Base-by-base conservation (phyloP, 2,888 invertebrate genomes). In the Punctoribates punctum region DNA sequence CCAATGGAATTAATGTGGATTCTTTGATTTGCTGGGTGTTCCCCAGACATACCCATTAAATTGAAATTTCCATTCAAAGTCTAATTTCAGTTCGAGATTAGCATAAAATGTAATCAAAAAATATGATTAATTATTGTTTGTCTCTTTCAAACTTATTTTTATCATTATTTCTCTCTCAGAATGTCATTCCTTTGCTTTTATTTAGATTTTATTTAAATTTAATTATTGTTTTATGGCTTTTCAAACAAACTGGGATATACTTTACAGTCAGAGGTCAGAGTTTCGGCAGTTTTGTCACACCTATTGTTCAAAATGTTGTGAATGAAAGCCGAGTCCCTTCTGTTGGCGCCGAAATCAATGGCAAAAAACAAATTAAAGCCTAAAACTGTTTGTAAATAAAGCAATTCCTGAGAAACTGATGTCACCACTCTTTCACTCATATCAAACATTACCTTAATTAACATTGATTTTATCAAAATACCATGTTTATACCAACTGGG, bases 191-290 rank as follows among this genome's bases (percentile, higher is more conserved):
- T 46, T 11, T 15, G 46, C 46, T 46, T 46, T 46, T 11, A 46
- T 46, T 46, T 46, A 46, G 11, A 15, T 25, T 60, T 62, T 62
- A 29, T 29, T 62, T 15, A 6, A 4, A 5, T 29, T 29, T 29
- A 62, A 62, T 62, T 29, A 62, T 62, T 62, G 29, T 62, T 62
- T 62, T 62, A 62, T 62, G 15, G 62, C 60, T 60, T 23, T 62
- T 9, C 29, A 62, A 9, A 6, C 20, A 20, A 17, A 6, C 54
- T 17, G 17, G 17, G 5, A 23, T 27, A 8, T 5, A 60, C 60
- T 25, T 17, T 20, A 34, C 4, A n/a, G 34, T 62, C 29, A n/a
- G n/a, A n/a, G n/a, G n/a, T n/a, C n/a, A n/a, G n/a, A n/a, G n/a
- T n/a, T n/a, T n/a, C 29, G 29, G 1, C 62, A 29, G 27, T 62